Evolutionary conservation across 2,888 invertebrate genomes (phyloP).

Genomic region (Chloromyia formosa): DNA sequence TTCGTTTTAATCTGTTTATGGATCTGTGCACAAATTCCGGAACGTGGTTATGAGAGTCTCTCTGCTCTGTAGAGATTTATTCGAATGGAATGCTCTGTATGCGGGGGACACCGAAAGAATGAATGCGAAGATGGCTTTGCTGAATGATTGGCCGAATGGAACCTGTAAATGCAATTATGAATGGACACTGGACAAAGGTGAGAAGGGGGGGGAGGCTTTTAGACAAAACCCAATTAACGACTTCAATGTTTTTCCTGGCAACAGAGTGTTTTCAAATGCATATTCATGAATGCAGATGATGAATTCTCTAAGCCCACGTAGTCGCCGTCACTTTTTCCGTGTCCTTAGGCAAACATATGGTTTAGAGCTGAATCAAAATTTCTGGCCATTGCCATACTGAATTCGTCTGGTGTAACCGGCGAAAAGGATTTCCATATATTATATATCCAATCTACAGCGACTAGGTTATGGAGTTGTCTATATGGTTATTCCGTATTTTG

Average conservation of each 20-base stretch:
- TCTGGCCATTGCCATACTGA: not conserved
- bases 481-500: not conserved
- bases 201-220: too few species aligned
- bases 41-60: constrained; percentile 13
- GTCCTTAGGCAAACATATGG: too few species aligned
- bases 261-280: too few species aligned
- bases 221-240: too few species aligned
- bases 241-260: too few species aligned
- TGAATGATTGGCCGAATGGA: not conserved
- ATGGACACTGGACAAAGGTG: not conserved
- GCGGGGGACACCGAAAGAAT: not conserved
- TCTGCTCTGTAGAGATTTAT: constrained; percentile 17
- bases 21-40: constrained; percentile 34
- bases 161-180: constrained; percentile 9
- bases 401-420: not conserved
- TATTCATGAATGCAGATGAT: too few species aligned
- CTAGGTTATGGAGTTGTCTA: too few species aligned
- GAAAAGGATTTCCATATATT: constrained; percentile 27
- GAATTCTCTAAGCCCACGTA: too few species aligned
- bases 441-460: constrained; percentile 29
- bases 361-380: too few species aligned
- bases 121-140: not conserved
- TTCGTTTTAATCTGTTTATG: constrained; percentile 32
- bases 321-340: too few species aligned
- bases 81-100: not conserved